Evolutionary conservation across 2,113 vertebrate genomes (phyloP), one percentile per base, ranked within the genome.

Genomic region (Oxyura jamaicensis): DNA sequence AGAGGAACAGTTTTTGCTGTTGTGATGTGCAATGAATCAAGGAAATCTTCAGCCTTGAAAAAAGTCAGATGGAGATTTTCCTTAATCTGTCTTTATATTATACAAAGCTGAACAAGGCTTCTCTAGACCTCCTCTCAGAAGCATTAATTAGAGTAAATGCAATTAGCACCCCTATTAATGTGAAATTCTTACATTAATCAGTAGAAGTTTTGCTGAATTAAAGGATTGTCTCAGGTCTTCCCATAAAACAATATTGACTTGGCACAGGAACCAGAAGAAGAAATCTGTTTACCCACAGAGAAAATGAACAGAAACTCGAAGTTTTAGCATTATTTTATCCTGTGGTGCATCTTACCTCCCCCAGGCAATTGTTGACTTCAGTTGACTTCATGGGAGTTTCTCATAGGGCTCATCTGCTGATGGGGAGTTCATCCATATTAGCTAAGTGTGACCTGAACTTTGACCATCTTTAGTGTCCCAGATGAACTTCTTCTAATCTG

Each of bases 111-210:
- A 93, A 35, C 58, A 91, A 74, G 71, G 10, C 78, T 85, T 82
- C 88, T 90, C 58, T 85, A 79, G 66, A 93, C 76, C 22, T 76
- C 68, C n/a, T 33, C 63, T 88, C 55, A 20, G 86, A 36, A 94
- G 52, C 7, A 5, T 76, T 83, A 92, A 88, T 90, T 90, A 92
- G 83, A 93, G 88, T 31, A 93, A 78, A 86, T 66, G 39, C n/a
- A 88, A 75, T 78, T 90, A 92, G 55, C 53, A 85, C 83, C 74
- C 67, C 83, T 91, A 80, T 71, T 82, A 90, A 90, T 75, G 46
- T 66, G 90, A 35, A 81, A 88, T 83, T 92, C 36, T 92, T 90
- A 73, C 26, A 85, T 76, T 77, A 90, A 69, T 88, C 95, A 83
- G 26, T 58, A 90, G 75, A 73, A 91, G 19, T 69, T 94, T 65